Evolutionary conservation across 92 coral and sea anemone species (phyloP), one percentile per base, ranked within the genome.

Genomic region (Porites lobata): DNA sequence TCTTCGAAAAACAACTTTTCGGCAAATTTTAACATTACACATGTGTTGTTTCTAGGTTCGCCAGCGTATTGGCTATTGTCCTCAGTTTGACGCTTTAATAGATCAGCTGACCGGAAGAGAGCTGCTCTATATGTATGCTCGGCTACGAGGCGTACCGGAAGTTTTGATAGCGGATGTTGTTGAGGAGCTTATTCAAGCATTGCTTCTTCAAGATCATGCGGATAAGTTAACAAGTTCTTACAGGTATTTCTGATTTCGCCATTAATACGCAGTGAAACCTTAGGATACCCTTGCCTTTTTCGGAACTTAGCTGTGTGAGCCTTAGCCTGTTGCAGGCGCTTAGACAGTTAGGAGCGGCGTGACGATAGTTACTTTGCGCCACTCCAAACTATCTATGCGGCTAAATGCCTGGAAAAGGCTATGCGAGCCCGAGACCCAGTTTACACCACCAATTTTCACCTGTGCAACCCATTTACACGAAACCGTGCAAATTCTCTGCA

Each of bases 61-160:
- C 6, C 99, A 97, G 89, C 95, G 98, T 22, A 89, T 96, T 70
- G 98, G 98, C 50, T 97, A 95, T 82, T 97, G 99, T 57, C 99
- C 99, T 7, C 99, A 97, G 87, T 97, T 97, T 69, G 99, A 97
- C 70, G 99, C 99, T 3, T 81, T 97, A 83, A 97, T 97, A 22
- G 98, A 94, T 68, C 92, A 96, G 90, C 88, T 97, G 96, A 97
- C 99, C 56, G 98, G 96, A 22, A 93, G 99, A 62, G 99, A 97
- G 74, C 77, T 97, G 90, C 87, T 97, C 14, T 84, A 62, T 74
- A 97, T 95, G 99, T 97, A 95, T 57, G 98, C 99, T 11, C 87
- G 98, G 43, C 91, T 97, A 58, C 94, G 99, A 57, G 99, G 99
- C 51, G 98, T 97, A 54, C 94, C 93, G 57, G 94, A 83, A 79